Conservation (phyloP, 1,140 invertebrate genomes). For the Drosophila watanabei region DNA sequence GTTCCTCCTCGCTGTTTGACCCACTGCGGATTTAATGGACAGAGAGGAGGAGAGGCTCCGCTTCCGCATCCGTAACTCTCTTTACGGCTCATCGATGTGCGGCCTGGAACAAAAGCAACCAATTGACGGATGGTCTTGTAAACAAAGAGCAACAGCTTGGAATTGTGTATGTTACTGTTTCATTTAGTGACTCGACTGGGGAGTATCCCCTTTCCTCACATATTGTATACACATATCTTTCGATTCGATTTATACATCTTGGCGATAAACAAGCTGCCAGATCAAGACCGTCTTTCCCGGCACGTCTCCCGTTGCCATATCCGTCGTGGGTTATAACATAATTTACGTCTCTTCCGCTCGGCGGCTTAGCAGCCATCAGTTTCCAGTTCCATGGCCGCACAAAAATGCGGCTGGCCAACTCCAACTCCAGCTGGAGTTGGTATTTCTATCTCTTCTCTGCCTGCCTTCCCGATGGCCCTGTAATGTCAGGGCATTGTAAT, state of each 20-base stretch:
- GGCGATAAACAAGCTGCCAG: slow-evolving; percentile 28
- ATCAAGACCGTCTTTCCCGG: slow-evolving; percentile 22
- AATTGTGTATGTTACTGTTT: slow-evolving; percentile 18
- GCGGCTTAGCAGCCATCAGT: slow-evolving; percentile 63
- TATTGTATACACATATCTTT: slow-evolving; percentile 6
- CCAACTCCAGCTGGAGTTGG: slow-evolving; percentile 4
- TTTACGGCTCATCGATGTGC: slow-evolving; percentile 66
- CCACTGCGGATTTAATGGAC: slow-evolving; percentile 55
- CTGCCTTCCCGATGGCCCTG: slow-evolving; percentile 66
- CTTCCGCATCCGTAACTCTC: slow-evolving; percentile 31
- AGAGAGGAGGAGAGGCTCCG: slow-evolving; percentile 38
- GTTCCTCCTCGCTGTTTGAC: slow-evolving; percentile 54
- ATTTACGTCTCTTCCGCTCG: slow-evolving; percentile 79
- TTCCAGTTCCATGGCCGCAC: slow-evolving; percentile 26
- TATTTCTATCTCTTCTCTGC: slow-evolving; percentile 2
- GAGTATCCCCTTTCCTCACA: slow-evolving; percentile 11
- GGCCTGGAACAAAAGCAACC: slow-evolving; percentile 60
- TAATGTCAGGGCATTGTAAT: slow-evolving; percentile 77
- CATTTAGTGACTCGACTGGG: slow-evolving; percentile 9
- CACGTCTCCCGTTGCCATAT: slow-evolving; percentile 36
- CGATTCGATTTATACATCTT: slow-evolving; percentile 3
- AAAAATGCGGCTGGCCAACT: slow-evolving; percentile 31
- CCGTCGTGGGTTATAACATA: slow-evolving; percentile 68
- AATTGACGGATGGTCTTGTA: slow-evolving; percentile 65
- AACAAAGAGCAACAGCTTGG: slow-evolving; percentile 51